Evolutionary conservation across 1,140 invertebrate genomes (phyloP), one percentile per base, ranked within the genome.

Genomic region (Sminthurides bifidus): DNA sequence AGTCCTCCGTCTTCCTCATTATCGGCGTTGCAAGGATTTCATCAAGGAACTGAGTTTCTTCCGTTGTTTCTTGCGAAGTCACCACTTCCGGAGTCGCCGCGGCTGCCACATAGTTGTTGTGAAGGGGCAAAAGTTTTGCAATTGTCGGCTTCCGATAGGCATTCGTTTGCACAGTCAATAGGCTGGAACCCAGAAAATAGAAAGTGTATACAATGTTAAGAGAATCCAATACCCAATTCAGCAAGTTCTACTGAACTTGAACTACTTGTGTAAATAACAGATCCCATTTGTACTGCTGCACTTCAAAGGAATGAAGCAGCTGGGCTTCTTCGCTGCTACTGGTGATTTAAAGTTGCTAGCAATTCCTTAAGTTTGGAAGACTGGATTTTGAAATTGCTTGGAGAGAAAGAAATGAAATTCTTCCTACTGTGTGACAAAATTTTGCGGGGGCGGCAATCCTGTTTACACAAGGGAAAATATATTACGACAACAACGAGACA

Each of bases 21-120:
- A 87, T 80, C 24, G 74, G 67, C 0, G 85, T 87, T 31, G 76
- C 70, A 74, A 87, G 76, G 21, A 89, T 76, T 0, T 78, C 78
- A 70, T 86, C 80, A 49, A 90, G 73, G 63, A 89, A 83, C 17
- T 76, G 76, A 59, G 81, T 79, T 70, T 87, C 83, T 75, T 90
- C 86, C 52, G 72, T 75, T 51, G 74, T 74, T 70, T 88, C 85
- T 68, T 80, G 68, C 4, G 80, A 71, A 6, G 83, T 89, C 4
- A 87, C 82, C 56, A 83, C 73, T 72, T 93, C 89, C 66, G 81
- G 79, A n/a, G 78, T 75, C 24, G 77, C 75, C 0, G 80, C 79
- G 63, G 86, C 79, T 52, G 81, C 70, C 65, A 85, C 78, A 65
- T 87, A 88, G 67, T 87, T 87, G 65, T 88, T 81, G 64, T 82